phyloP scores from a whole-genome alignment of 2,888 invertebrate genomes.

The Elmis aenea region DNA sequence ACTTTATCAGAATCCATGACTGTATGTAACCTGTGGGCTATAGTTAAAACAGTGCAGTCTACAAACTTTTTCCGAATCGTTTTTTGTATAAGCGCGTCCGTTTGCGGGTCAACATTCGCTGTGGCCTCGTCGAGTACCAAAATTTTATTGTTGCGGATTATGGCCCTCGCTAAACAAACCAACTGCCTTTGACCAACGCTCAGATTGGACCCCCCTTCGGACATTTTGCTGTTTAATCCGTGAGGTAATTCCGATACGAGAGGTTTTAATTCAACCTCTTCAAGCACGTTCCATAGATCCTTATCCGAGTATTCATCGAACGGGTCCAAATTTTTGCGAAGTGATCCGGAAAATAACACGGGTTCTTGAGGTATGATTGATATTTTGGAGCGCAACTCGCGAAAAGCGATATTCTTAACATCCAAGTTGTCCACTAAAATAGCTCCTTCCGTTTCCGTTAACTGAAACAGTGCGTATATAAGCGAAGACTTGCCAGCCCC shows the following conservation, averaged over 20 bases:
- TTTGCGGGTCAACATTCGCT: conserved; percentile 77
- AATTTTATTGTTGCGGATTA: conserved; percentile 47
- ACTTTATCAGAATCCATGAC: no score
- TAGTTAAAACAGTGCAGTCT: conserved; percentile 77
- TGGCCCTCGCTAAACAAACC: conserved; percentile 64
- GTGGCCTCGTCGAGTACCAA: conserved; percentile 66
- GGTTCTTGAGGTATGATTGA: conserved; percentile 87
- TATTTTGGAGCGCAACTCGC: conserved; percentile 68
- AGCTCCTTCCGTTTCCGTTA: conserved; percentile 71
- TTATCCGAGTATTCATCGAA: no score
- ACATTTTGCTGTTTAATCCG: conserved; percentile 36
- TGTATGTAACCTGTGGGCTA: no score
- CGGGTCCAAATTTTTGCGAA: no score
- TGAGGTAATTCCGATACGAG: conserved; percentile 59
- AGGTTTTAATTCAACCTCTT: conserved; percentile 75
- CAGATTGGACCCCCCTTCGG: conserved; percentile 58
- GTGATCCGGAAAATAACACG: conserved; percentile 81
- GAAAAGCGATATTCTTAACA: conserved; percentile 63
- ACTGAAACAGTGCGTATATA: conserved; percentile 71
- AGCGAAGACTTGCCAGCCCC: conserved; percentile 79
- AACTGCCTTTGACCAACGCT: conserved; percentile 59
- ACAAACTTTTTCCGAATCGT: conserved; percentile 73
- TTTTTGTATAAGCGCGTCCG: conserved; percentile 71
- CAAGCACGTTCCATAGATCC: conserved; percentile 77
- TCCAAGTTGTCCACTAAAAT: conserved; percentile 76